A percentile compares a stretch with the other conserved stretches of the same genome.
phyloP scores from a whole-genome alignment of 2,113 vertebrate genomes.

The Oncorhynchus kisutch region DNA sequence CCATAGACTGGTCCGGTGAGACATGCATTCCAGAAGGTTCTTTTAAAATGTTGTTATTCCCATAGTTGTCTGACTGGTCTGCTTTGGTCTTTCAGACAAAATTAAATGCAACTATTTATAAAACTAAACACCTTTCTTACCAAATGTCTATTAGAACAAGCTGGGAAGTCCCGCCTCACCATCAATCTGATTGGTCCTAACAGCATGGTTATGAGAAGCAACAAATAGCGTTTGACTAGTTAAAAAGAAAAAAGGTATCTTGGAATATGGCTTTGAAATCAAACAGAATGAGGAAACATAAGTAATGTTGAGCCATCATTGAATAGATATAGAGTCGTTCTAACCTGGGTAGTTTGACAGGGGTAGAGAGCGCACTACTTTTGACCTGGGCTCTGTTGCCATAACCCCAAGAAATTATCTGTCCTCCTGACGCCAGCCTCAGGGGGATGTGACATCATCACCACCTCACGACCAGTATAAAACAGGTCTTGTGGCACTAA shows the following conservation, averaged over 20 bases:
- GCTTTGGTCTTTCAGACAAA: conserved; percentile 9
- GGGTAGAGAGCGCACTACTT: conserved; percentile 64
- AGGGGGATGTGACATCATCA: conserved; percentile 81
- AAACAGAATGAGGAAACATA: conserved; percentile 60
- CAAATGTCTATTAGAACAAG: conserved; percentile 37
- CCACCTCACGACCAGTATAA: conserved; percentile 86
- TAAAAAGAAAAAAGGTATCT: conserved; percentile 60
- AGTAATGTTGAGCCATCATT: conserved; percentile 40
- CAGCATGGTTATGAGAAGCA: conserved; percentile 43
- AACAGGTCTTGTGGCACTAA: conserved; percentile 63
- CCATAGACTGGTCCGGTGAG: conserved; percentile 80
- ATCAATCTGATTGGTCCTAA: conserved; percentile 48
- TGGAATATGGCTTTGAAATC: conserved; percentile 65
- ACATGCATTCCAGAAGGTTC: conserved; percentile 47
- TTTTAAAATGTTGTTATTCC: neutral
- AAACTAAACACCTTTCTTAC: conserved; percentile 19
- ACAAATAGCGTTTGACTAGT: conserved; percentile 23
- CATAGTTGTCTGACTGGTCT: neutral
- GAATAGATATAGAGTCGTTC: conserved; percentile 31
- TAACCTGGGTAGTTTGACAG: conserved; percentile 52
- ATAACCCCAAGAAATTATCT: neutral
- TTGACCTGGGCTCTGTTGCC: neutral
- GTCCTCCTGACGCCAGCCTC: conserved; percentile 81
- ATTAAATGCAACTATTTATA: neutral
- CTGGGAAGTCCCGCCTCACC: conserved; percentile 50